A percentile compares a stretch with the other conserved stretches of the same genome.
Conservation (phyloP, 1,140 invertebrate genomes). For the Planococcus citri region DNA sequence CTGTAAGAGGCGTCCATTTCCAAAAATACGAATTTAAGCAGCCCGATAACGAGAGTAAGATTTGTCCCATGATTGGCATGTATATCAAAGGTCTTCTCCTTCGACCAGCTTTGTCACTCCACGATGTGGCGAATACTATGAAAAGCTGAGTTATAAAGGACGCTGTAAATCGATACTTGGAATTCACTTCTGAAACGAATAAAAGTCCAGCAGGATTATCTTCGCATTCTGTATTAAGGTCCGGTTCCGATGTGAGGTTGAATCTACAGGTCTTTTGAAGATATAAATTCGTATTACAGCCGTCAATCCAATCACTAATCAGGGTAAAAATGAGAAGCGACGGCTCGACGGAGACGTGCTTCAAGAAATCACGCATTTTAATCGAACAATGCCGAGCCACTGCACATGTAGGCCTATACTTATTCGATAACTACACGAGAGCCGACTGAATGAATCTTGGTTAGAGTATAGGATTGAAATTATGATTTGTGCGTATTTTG, state of each 20-base stretch:
- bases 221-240: not conserved
- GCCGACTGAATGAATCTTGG: no score
- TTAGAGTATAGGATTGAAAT: no score
- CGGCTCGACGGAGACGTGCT: no score
- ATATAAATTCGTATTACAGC: not conserved
- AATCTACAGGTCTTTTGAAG: not conserved
- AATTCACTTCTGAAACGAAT: not conserved
- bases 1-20: constrained; percentile 24
- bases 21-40: constrained; percentile 25
- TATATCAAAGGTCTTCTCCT: constrained; percentile 37
- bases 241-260: not conserved
- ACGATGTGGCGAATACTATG: constrained; percentile 30
- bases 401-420: no score
- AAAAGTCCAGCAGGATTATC: not conserved
- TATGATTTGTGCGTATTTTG: no score
- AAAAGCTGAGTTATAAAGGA: constrained; percentile 25
- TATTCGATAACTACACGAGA: no score
- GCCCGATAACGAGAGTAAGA: constrained; percentile 21
- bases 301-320: no score
- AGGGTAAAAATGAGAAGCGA: no score
- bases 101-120: constrained; percentile 27
- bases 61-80: constrained; percentile 31
- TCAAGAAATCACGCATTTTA: no score
- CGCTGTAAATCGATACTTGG: not conserved
- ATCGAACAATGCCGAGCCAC: no score